Evolutionary conservation across 2,113 vertebrate species (phyloP).

Genomic region (Agapornis roseicollis): DNA sequence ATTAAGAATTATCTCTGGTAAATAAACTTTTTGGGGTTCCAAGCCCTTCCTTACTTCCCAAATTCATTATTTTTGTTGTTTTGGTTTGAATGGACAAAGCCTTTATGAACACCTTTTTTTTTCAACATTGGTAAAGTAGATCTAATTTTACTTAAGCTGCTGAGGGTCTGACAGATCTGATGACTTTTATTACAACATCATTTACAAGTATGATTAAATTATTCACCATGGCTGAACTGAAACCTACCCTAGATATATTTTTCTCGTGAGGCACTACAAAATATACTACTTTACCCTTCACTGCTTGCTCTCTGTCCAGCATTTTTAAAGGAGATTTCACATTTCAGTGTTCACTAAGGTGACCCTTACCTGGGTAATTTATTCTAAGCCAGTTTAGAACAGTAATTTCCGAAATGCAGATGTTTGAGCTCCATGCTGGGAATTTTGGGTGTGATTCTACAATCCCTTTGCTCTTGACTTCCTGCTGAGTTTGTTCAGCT

Average conservation of each 20-base stretch:
- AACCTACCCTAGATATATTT: constrained; percentile 15
- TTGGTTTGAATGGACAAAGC: not conserved
- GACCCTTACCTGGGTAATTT: not conserved
- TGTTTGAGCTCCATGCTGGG: not conserved
- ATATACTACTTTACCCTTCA: not conserved
- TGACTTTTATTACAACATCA: constrained; percentile 56
- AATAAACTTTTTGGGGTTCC: not conserved
- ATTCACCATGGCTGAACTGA: constrained; percentile 28
- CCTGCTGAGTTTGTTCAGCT: not conserved
- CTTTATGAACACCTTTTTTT: not conserved
- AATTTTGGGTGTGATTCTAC: constrained; percentile 13
- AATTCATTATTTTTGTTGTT: not conserved
- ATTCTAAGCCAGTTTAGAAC: not conserved
- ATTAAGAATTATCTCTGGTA: constrained; percentile 20
- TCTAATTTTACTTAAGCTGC: constrained; percentile 9
- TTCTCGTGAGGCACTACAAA: constrained; percentile 38
- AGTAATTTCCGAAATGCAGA: not conserved
- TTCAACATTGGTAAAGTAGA: constrained; percentile 10
- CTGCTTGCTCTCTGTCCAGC: not conserved
- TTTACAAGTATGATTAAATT: constrained; percentile 70
- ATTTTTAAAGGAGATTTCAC: not conserved
- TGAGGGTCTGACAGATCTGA: constrained; percentile 25
- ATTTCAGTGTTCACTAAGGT: constrained; percentile 40
- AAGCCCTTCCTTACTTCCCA: not conserved
- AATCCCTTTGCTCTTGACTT: not conserved